Percentiles rank a stretch among this genome's conserved stretches.
These are phyloP conservation scores for Chiloscyllium plagiosum DNA, from an alignment of 2,113 vertebrate species.

Conservation along the genomic window DNA sequence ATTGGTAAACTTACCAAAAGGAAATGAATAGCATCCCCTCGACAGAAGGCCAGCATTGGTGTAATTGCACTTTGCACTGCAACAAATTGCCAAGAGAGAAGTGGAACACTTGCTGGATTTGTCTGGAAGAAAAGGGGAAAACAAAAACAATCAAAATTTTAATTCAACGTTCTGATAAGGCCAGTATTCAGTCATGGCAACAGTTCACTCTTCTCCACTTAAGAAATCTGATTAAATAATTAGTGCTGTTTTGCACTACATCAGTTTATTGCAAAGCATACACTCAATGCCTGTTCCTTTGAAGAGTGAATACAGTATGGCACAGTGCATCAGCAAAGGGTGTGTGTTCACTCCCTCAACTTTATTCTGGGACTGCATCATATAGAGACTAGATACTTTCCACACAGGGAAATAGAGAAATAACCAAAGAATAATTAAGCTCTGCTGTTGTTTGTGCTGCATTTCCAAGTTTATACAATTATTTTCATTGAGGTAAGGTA, in stretches of 20 bases:
- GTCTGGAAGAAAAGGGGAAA: constrained; percentile 56
- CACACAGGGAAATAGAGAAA: neutral
- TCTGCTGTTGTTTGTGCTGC: no score
- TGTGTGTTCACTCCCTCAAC: neutral
- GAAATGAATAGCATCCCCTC: constrained; percentile 87
- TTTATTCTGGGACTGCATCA: neutral
- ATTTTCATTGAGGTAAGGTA: neutral
- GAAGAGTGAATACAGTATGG: neutral
- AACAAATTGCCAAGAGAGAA: constrained; percentile 93
- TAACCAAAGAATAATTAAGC: neutral
- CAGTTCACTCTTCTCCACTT: neutral
- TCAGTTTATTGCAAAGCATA: neutral
- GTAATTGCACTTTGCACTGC: constrained; percentile 76
- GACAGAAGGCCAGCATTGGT: constrained; percentile 88
- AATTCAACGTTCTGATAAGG: neutral
- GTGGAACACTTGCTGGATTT: constrained; percentile 86
- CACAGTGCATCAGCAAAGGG: neutral
- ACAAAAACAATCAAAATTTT: neutral
- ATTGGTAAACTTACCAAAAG: constrained; percentile 67
- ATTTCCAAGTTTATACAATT: no score
- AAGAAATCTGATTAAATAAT: neutral
- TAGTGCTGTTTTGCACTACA: neutral
- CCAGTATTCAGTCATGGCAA: neutral
- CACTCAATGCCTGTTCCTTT: neutral
- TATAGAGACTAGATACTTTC: no score